Conservation (phyloP, 2,113 vertebrate species). For the Lophochroa leadbeateri region DNA sequence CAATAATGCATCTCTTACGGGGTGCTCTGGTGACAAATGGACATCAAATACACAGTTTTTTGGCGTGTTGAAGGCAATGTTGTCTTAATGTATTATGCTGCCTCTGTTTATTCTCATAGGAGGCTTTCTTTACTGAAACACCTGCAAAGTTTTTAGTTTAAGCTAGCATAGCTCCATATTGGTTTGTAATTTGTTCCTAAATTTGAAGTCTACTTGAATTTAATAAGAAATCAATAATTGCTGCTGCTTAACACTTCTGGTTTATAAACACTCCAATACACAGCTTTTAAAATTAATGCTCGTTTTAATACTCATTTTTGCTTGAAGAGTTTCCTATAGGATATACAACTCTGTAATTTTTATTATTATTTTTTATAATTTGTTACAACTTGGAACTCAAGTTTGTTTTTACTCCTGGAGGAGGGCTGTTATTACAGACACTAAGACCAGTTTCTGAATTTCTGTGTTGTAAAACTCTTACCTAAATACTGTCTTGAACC, state of each 20-base stretch:
- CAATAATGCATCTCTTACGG: constrained; percentile 71
- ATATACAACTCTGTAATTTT: not conserved
- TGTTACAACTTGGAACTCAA: not conserved
- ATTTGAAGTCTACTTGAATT: constrained; percentile 7
- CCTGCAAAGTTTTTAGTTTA: constrained; percentile 60
- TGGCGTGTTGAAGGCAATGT: constrained; percentile 67
- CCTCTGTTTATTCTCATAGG: constrained; percentile 69
- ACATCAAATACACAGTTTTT: constrained; percentile 31
- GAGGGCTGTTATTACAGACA: not conserved
- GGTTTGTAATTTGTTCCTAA: constrained; percentile 25
- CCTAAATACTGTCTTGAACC: not conserved
- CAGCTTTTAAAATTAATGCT: constrained; percentile 15
- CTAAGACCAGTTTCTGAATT: not conserved
- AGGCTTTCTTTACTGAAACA: constrained; percentile 67
- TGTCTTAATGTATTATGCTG: constrained; percentile 60
- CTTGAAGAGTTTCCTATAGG: not conserved
- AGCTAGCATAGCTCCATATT: not conserved
- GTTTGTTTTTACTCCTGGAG: not conserved
- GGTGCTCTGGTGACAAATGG: constrained; percentile 68
- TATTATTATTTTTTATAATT: not conserved
- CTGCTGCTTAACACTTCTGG: constrained; percentile 61
- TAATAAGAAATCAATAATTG: not conserved
- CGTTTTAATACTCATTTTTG: constrained; percentile 25
- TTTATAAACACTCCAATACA: constrained; percentile 67
- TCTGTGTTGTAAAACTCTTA: not conserved